Evolutionary conservation across 2,888 invertebrate species (phyloP).

Genomic region (Drosophila algonquin): DNA sequence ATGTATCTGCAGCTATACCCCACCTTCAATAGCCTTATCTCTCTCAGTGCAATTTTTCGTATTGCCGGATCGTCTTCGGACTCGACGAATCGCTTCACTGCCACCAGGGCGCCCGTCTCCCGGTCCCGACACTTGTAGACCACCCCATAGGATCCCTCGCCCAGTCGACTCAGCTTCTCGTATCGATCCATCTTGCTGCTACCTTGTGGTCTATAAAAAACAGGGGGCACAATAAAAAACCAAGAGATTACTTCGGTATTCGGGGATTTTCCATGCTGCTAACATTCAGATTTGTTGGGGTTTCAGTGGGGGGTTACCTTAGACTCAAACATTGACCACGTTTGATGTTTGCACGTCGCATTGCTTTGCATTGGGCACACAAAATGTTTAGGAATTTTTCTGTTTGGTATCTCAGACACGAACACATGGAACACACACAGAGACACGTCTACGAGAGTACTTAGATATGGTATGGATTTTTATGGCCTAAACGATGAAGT

Average conservation of each 20-base stretch:
- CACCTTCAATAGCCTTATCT: slow-evolving; percentile 97
- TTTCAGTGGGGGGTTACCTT: slow-evolving; percentile 66
- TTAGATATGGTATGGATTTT: slow-evolving; percentile 27
- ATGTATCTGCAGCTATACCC: not conserved
- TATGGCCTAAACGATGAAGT: slow-evolving; percentile 17
- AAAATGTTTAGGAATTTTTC: slow-evolving; percentile 61
- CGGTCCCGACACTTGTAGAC: slow-evolving; percentile 98
- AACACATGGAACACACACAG: slow-evolving; percentile 64
- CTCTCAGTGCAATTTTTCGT: slow-evolving; percentile 96
- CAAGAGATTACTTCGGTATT: not conserved
- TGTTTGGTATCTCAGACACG: slow-evolving; percentile 64
- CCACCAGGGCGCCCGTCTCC: slow-evolving; percentile 96
- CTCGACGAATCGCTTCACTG: slow-evolving; percentile 98
- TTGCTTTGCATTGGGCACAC: slow-evolving; percentile 80
- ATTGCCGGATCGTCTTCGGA: slow-evolving; percentile 98
- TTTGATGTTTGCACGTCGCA: slow-evolving; percentile 81
- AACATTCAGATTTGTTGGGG: slow-evolving; percentile 9
- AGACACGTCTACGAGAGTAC: slow-evolving; percentile 24
- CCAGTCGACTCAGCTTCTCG: slow-evolving; percentile 96
- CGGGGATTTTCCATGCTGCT: not conserved
- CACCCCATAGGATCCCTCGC: slow-evolving; percentile 90
- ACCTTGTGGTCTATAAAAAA: slow-evolving; percentile 89
- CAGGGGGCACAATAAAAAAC: too few species aligned
- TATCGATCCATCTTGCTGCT: slow-evolving; percentile 96
- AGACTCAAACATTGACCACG: slow-evolving; percentile 81